Evolutionary conservation across 1,140 invertebrate species (phyloP), one percentile per base, ranked within the genome.

Genomic region (Coelopa frigida): DNA sequence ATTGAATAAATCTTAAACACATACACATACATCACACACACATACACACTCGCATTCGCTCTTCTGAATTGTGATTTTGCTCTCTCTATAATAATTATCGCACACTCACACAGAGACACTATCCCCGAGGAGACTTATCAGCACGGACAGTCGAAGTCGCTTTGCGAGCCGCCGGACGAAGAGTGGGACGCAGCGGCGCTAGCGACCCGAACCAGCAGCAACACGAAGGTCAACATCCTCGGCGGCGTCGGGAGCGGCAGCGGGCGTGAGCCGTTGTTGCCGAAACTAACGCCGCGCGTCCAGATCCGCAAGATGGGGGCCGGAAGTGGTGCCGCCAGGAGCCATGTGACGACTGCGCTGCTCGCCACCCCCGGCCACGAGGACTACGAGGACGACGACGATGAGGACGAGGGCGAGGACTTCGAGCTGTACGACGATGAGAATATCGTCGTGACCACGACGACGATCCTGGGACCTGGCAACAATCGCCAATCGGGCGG

Each of bases 361-460:
- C 45, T 68, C 22, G 46, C 53, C 21, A 47, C 50, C 11, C 39
- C 53, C 18, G 58, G 56, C 32, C 62, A 63, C 22, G 50, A 61
- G 44, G n/a, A n/a, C n/a, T n/a, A n/a, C n/a, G n/a, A n/a, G n/a
- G n/a, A n/a, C n/a, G 62, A 67, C 5, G 58, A 61, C 15, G 62
- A 66, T 39, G 61, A 66, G 11, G 64, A 68, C 40, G 64, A 64
- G 24, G 64, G 57, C 33, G 64, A 68, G 44, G 64, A 68, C 44
- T 68, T 68, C 27, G 64, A 68, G 53, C 57, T 67, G 41, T 68
- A 68, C 33, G 64, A 65, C 31, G 64, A 68, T 49, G 64, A 68
- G 38, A 68, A 61, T 15, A 68, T 68, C 48, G 64, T 68, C 12
- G 59, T 67, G 12, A 64, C 63, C 27, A 66, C 60, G 8, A 60